Conservation (phyloP, 1,140 invertebrate species). For the Muscidifurax raptorellus region DNA sequence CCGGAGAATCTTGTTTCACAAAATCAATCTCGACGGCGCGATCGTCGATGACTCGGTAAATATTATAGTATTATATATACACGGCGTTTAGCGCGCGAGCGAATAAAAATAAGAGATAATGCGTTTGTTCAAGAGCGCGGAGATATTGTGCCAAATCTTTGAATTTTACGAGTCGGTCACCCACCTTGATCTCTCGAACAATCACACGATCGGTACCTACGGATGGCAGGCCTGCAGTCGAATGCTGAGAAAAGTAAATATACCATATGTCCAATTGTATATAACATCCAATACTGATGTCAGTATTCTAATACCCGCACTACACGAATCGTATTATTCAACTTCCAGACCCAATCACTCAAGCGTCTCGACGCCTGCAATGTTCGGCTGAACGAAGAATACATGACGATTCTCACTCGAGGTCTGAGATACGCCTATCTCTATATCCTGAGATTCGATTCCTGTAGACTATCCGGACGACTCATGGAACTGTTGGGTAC, state of each 20-base stretch:
- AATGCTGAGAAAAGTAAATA: constrained; percentile 50
- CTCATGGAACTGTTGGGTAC: constrained; percentile 41
- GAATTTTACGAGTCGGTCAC: constrained; percentile 45
- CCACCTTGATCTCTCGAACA: constrained; percentile 45
- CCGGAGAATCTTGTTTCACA: constrained; percentile 42
- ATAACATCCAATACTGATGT: not conserved
- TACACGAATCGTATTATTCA: not conserved
- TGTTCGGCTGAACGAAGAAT: constrained; percentile 45
- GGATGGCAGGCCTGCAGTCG: constrained; percentile 48
- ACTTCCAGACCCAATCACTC: constrained; percentile 38
- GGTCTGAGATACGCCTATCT: constrained; percentile 46
- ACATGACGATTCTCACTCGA: constrained; percentile 45
- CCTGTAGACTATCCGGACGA: constrained; percentile 37
- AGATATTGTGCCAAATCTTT: constrained; percentile 48
- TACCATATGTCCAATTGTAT: not conserved
- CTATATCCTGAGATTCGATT: constrained; percentile 23
- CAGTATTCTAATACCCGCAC: not conserved
- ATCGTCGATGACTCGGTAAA: constrained; percentile 35
- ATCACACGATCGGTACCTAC: constrained; percentile 25
- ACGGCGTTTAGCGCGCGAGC: not conserved
- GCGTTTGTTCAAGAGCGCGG: constrained; percentile 33
- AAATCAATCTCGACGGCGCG: constrained; percentile 38
- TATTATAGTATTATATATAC: not conserved
- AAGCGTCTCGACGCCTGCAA: constrained; percentile 41
- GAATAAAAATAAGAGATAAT: not conserved